These are phyloP conservation scores for Lagopus muta DNA, from an alignment of 2,113 vertebrate genomes.

Conservation along the genomic window DNA sequence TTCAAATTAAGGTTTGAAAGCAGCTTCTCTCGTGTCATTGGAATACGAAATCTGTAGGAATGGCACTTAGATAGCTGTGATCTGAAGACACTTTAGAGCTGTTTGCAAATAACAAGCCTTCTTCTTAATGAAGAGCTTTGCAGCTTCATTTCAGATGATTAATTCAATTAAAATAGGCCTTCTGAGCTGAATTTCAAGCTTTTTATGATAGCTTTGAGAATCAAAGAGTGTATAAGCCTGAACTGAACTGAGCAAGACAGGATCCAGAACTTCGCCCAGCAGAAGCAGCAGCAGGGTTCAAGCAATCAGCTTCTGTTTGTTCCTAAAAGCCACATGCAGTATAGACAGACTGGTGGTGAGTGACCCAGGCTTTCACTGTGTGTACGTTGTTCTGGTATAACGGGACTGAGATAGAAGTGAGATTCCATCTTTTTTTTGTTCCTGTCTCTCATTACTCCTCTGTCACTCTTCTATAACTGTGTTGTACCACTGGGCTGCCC, in stretches of 20 bases:
- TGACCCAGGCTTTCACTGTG: background rate
- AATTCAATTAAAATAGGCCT: background rate
- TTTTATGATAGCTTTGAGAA: background rate
- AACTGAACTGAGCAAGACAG: background rate
- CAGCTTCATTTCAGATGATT: background rate
- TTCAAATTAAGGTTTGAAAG: background rate
- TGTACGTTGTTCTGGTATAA: background rate
- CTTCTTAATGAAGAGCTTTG: background rate
- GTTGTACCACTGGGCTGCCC: background rate
- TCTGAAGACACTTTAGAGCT: background rate
- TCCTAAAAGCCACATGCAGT: rapidly evolving
- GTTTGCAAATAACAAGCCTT: background rate
- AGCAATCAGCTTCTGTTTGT: background rate
- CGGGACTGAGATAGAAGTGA: background rate
- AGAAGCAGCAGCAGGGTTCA: background rate
- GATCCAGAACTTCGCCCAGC: background rate
- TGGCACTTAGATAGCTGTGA: rapidly evolving
- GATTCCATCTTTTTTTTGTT: background rate
- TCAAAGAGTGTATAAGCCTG: background rate
- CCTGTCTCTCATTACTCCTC: background rate
- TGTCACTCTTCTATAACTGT: background rate
- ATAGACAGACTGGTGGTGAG: rapidly evolving
- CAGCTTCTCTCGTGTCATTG: background rate
- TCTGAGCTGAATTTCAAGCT: background rate
- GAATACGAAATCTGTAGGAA: background rate